These are phyloP conservation scores for Drosophila kokeensis DNA, from an alignment of 2,888 invertebrate species.

Conservation along the genomic window DNA sequence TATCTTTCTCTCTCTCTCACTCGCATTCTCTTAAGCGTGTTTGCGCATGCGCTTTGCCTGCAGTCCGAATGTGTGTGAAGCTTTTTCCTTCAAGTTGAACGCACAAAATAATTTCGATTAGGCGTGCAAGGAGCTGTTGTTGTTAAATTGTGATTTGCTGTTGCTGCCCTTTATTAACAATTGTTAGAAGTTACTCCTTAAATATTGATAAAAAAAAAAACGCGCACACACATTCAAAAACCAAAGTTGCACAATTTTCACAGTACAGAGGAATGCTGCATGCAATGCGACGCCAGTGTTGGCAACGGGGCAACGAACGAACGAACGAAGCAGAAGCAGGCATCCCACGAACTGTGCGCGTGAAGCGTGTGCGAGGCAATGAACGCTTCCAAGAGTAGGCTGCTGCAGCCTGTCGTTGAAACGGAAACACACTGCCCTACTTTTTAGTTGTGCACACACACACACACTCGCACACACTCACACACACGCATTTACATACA, in stretches of 20 bases:
- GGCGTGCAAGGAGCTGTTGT: slow-evolving; percentile 43
- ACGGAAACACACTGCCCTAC: slow-evolving; percentile 84
- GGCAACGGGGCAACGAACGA: slow-evolving; percentile 33
- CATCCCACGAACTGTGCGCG: slow-evolving; percentile 35
- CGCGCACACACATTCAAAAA: not conserved
- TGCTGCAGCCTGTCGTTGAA: slow-evolving; percentile 66
- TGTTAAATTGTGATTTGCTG: not conserved
- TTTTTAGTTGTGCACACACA: slow-evolving; percentile 70
- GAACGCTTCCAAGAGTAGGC: slow-evolving; percentile 58
- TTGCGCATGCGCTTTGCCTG: slow-evolving; percentile 43
- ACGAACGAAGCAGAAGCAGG: slow-evolving; percentile 9
- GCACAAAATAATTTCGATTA: slow-evolving; percentile 55
- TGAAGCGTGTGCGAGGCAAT: slow-evolving; percentile 61
- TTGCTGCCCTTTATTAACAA: not conserved
- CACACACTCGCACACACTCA: slow-evolving; percentile 37
- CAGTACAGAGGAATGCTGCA: not conserved
- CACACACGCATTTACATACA: slow-evolving; percentile 5
- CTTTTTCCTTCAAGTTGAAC: slow-evolving; percentile 42
- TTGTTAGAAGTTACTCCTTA: not conserved
- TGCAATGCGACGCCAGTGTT: slow-evolving; percentile 2
- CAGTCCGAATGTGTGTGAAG: slow-evolving; percentile 57
- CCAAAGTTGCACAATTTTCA: slow-evolving; percentile 8
- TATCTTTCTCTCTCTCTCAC: slow-evolving; percentile 10
- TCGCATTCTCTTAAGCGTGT: not conserved
- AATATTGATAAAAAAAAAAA: not conserved